Evolutionary conservation across 92 coral and sea anemone genomes (phyloP), one percentile per base, ranked within the genome.

Genomic region (Zoanthus gigantus): DNA sequence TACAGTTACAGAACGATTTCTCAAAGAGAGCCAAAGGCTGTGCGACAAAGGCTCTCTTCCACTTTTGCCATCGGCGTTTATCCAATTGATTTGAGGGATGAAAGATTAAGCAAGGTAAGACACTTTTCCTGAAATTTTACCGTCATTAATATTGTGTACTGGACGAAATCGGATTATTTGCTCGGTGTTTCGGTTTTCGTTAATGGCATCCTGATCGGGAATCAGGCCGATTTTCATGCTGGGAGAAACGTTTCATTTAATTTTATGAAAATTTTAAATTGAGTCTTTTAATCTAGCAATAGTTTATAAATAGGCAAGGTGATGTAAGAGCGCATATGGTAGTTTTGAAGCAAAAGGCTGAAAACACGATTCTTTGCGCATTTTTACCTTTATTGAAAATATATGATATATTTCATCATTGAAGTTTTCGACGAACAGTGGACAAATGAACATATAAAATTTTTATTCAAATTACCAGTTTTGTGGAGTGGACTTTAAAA

Each of bases 81-180:
- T 9, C 48, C 23, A 77, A 28, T 61, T 53, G 67, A 14, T 53
- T 76, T 23, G 45, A 76, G 66, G n/a, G 30, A 63, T 76, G 61
- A 52, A 76, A 76, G 66, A 34, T 13, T 34, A 29, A 15, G 31
- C 11, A 1, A 53, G 65, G 67, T 30, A 52, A 53, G 47, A n/a
- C 13, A 23, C 54, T 37, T 54, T 18, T 18, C 15, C 66, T 13
- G 67, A 77, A 30, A 77, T 56, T 28, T 54, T 53, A 54, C 42
- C 82, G 7, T 77, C 42, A 37, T 37, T 54, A 54, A 29, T 77
- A 16, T 46, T 23, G 12, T 77, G 67, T 6, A 56, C 68, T 30
- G 44, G 37, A 77, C 28, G 14, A 77, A 77, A 54, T 53, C 74
- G n/a, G 48, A 77, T 54, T 77, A 77, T 32, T 53, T 77, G 82